Evolutionary conservation across 30 jellyfish, hydroid and myxozoan species (phyloP).

Genomic region (Nemopilema nomurai): DNA sequence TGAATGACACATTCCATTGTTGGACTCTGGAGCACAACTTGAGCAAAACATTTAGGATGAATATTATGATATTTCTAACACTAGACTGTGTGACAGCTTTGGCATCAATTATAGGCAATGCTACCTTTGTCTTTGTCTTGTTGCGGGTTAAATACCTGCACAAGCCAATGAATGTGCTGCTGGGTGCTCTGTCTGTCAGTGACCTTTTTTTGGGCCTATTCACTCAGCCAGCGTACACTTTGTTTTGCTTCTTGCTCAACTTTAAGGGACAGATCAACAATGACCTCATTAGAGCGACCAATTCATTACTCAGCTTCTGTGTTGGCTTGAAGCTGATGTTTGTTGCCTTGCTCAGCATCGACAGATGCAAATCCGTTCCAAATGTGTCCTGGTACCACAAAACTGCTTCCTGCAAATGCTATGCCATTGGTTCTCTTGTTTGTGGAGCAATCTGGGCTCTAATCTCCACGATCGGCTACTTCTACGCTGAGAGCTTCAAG

Average conservation of each 20-base stretch:
- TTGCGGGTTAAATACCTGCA: constrained; percentile 1
- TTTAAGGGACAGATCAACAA: neutral
- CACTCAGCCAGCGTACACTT: constrained; percentile 3
- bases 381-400: neutral
- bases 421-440: neutral
- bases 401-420: constrained; percentile 13
- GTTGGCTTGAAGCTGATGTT: constrained; percentile 9
- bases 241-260: no score
- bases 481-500: neutral
- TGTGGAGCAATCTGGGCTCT: constrained; percentile 3
- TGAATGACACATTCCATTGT: neutral
- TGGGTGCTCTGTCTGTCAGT: constrained; percentile 32
- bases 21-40: neutral
- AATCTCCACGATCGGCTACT: neutral
- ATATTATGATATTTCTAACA: constrained; percentile 1
- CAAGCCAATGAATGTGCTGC: constrained; percentile 27
- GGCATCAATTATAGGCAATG: constrained; percentile 3
- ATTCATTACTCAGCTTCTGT: neutral
- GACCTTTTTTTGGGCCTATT: constrained; percentile 15
- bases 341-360: constrained; percentile 1
- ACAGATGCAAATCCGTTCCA: constrained; percentile 18
- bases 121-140: neutral
- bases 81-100: constrained; percentile 12
- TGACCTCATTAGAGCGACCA: neutral
- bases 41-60: neutral